These are phyloP conservation scores for Zelleria hepariella DNA, from an alignment of 2,888 invertebrate species.

Conservation along the genomic window DNA sequence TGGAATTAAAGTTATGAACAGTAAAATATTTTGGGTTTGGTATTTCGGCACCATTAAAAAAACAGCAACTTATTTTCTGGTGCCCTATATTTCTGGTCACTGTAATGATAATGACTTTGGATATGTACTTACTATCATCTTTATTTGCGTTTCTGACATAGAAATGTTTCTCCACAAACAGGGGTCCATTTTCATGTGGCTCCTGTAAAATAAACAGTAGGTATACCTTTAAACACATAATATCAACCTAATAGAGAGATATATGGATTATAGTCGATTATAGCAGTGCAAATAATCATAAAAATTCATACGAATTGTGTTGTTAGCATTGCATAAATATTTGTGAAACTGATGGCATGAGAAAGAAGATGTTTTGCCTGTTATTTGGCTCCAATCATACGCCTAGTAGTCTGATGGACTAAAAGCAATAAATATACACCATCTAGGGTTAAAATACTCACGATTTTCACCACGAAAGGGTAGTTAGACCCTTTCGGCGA, in stretches of 20 bases:
- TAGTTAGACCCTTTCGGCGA: conserved; percentile 63
- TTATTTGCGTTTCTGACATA: conserved; percentile 83
- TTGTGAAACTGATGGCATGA: too few relatives aligned
- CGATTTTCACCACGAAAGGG: conserved; percentile 85
- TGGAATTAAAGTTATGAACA: conserved; percentile 39
- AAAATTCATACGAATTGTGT: too few relatives aligned
- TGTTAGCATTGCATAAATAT: too few relatives aligned
- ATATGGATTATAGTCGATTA: too few relatives aligned
- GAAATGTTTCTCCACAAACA: conserved; percentile 95
- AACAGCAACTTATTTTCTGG: too few relatives aligned
- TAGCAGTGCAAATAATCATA: too few relatives aligned
- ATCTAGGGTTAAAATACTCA: conserved; percentile 54
- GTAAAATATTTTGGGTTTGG: neutral
- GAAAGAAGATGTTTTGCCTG: neutral
- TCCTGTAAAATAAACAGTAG: conserved; percentile 72
- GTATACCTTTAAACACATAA: neutral
- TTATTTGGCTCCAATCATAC: neutral
- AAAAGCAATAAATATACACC: neutral
- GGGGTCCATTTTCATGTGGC: conserved; percentile 91
- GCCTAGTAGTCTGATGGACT: neutral
- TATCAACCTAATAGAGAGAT: too few relatives aligned
- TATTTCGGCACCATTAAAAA: neutral
- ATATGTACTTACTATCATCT: conserved; percentile 74
- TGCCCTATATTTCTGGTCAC: too few relatives aligned
- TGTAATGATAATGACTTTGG: neutral